Evolutionary conservation across 2,888 invertebrate species (phyloP).

Genomic region (Drosophila hamatofila): DNA sequence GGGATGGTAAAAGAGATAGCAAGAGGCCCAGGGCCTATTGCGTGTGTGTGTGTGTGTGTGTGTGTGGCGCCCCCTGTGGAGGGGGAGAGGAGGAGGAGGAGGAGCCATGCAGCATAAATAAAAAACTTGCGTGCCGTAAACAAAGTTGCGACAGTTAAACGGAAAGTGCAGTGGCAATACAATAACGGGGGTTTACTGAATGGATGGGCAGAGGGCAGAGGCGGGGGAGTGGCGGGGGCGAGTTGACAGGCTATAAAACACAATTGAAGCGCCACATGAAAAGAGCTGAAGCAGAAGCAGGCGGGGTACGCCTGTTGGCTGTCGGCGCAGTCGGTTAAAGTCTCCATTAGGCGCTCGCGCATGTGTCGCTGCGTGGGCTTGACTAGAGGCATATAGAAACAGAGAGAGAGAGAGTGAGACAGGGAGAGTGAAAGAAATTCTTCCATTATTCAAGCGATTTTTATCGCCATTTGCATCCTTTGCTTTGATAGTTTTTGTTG

Average conservation of each 20-base stretch:
- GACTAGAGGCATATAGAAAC: constrained; percentile 6
- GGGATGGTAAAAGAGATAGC: constrained; percentile 13
- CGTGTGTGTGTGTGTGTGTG: background rate
- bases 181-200: background rate
- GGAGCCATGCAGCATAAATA: constrained; percentile 47
- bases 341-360: constrained; percentile 63
- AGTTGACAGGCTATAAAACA: constrained; percentile 54
- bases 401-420: background rate
- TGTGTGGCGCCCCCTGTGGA: constrained; percentile 44
- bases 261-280: constrained; percentile 73
- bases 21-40: constrained; percentile 20
- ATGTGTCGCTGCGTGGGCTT: constrained; percentile 45
- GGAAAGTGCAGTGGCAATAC: constrained; percentile 62
- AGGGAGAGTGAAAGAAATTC: constrained; percentile 20
- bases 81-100: background rate
- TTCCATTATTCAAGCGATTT: constrained; percentile 39
- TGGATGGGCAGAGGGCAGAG: background rate
- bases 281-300: background rate
- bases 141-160: constrained; percentile 70
- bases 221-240: background rate
- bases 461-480: constrained; percentile 66
- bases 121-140: constrained; percentile 52
- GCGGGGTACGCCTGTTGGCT: constrained; percentile 19
- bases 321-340: constrained; percentile 62
- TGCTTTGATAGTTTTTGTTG: constrained; percentile 5